Percentiles rank a stretch among this genome's conserved stretches.
These are phyloP conservation scores for Pyrocoelia pectoralis DNA, from an alignment of 2,888 invertebrate species.

Conservation along the genomic window DNA sequence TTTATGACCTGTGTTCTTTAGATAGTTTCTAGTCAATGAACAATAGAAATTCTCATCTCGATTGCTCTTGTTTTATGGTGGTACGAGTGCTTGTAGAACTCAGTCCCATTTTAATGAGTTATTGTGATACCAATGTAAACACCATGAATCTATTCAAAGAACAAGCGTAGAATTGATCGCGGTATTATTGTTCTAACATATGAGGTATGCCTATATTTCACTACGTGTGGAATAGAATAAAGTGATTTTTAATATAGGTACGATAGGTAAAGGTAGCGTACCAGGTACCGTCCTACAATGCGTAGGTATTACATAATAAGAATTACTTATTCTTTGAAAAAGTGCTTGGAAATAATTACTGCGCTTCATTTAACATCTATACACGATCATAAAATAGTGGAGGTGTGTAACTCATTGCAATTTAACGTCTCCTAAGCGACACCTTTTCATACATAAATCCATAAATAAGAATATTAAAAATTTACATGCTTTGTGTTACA, in stretches of 20 bases:
- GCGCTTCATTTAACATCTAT: slow-evolving; percentile 48
- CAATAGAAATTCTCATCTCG: slow-evolving; percentile 18
- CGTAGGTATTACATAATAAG: slow-evolving; percentile 22
- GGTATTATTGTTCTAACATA: slow-evolving; percentile 17
- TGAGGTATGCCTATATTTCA: slow-evolving; percentile 4
- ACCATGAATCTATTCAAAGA: slow-evolving; percentile 14
- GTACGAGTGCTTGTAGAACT: slow-evolving; percentile 13
- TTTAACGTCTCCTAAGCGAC: slow-evolving; percentile 38
- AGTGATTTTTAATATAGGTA: background rate
- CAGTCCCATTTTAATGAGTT: slow-evolving; percentile 24
- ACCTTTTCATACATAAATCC: background rate
- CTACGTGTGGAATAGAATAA: background rate
- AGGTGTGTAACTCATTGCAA: slow-evolving; percentile 46
- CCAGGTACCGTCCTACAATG: slow-evolving; percentile 11
- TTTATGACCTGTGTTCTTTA: background rate
- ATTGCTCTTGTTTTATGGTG: slow-evolving; percentile 14
- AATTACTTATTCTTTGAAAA: slow-evolving; percentile 27
- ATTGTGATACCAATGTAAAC: slow-evolving; percentile 22
- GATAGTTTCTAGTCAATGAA: slow-evolving; percentile 1
- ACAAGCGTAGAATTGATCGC: slow-evolving; percentile 2
- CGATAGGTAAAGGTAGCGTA: too few species aligned
- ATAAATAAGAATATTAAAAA: background rate
- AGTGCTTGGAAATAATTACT: slow-evolving; percentile 45
- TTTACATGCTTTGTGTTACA: background rate
- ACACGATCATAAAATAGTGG: slow-evolving; percentile 45